Evolutionary conservation across 2,888 invertebrate species (phyloP), one percentile per base, ranked within the genome.

Genomic region (Chymomyza caudatula): DNA sequence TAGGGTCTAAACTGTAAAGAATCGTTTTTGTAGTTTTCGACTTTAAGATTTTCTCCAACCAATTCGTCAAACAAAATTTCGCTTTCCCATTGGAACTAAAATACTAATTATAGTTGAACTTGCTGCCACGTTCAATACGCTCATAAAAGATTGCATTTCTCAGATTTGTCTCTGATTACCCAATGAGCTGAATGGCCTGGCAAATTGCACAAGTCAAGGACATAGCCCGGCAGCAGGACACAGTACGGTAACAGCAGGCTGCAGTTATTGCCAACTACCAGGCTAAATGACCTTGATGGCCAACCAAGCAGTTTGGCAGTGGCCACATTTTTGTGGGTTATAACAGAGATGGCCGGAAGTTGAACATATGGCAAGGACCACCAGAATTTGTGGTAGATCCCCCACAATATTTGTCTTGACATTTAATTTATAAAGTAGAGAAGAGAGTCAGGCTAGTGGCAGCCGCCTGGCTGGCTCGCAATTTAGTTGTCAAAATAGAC

Each of bases 401-500:
- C n/a, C 17, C 57, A 23, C 29, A 37, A 37, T 58, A 15, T 47
- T 23, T 58, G 43, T 54, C 66, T 66, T 78, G 78, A 74, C 83
- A 83, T 83, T 80, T 80, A 83, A 83, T 83, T 80, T 83, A 76
- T 73, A 81, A 66, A 81, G 73, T 77, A 65, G n/a, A n/a, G n/a
- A n/a, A n/a, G n/a, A 63, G 62, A 25, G 60, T 49, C 61, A 42
- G 65, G 19, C 43, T 58, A 66, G 62, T 62, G 66, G 62, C 75
- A 67, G 74, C 74, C 65, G 74, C 73, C 76, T 20, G 59, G 17
- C 63, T 65, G 74, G 73, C 74, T 75, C 63, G 37, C 81, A 75
- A 84, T 84, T 77, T 82, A 86, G 85, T 80, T 85, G 86, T 86
- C 84, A 84, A 82, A 84, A 86, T 80, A 85, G 73, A 76, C 66